Conservation (phyloP, 2,113 vertebrate species). For the Pseudorasbora parva region DNA sequence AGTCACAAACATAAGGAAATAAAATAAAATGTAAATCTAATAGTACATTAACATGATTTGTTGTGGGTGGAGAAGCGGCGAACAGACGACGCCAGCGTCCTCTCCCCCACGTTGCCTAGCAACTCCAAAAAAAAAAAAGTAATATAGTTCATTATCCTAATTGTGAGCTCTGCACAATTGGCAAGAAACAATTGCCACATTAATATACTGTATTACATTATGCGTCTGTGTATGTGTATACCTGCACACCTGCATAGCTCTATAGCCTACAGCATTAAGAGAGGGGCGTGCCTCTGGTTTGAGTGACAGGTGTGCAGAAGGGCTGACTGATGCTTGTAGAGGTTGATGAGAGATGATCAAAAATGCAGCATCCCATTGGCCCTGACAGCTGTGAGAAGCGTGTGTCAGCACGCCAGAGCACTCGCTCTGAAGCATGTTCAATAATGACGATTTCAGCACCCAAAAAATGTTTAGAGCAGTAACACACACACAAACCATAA, state of each 20-base stretch:
- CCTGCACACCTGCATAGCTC: conserved; percentile 68
- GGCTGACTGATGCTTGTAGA: conserved; percentile 76
- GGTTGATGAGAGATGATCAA: conserved; percentile 75
- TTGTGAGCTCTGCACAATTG: neutral
- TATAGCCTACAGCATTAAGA: conserved; percentile 59
- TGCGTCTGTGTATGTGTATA: conserved; percentile 48
- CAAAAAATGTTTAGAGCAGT: conserved; percentile 29
- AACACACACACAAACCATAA: conserved; percentile 25
- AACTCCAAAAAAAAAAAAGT: too few species aligned
- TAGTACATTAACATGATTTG: too few species aligned
- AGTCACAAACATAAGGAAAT: too few species aligned
- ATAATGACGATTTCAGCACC: conserved; percentile 27
- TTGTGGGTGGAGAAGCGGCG: too few species aligned
- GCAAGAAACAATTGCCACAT: neutral
- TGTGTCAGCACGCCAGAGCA: conserved; percentile 68
- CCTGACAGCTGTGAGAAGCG: conserved; percentile 70
- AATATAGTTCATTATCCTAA: conserved; percentile 3
- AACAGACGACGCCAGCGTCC: too few species aligned
- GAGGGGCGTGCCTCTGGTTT: conserved; percentile 55
- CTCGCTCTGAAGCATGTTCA: conserved; percentile 27
- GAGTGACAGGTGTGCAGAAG: conserved; percentile 71
- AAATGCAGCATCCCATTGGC: conserved; percentile 59
- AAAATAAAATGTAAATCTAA: too few species aligned
- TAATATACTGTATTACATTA: neutral
- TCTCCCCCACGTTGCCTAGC: too few species aligned